A percentile compares a stretch with the other conserved stretches of the same genome.
Evolutionary conservation across 1,140 invertebrate species (phyloP).

Genomic region (Caenorhabditis brenneri): DNA sequence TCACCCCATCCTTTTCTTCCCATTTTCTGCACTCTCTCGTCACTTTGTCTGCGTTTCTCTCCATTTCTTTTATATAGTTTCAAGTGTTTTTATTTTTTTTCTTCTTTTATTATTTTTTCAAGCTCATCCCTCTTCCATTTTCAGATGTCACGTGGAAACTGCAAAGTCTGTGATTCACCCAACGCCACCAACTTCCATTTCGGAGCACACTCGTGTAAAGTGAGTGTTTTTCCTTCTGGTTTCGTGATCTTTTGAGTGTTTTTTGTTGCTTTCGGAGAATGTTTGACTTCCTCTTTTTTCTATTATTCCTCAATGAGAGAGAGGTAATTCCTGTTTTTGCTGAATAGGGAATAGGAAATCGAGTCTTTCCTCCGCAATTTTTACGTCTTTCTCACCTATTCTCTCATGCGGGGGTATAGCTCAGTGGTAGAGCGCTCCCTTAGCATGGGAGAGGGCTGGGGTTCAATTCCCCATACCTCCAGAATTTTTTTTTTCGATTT

Average conservation of each 20-base stretch:
- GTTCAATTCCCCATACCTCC: conserved; percentile 43
- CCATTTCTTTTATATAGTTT: background rate
- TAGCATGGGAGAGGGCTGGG: conserved; percentile 43
- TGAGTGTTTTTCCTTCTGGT: background rate
- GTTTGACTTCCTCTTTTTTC: too few relatives aligned
- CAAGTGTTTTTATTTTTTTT: background rate
- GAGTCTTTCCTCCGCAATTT: background rate
- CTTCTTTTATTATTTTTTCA: background rate
- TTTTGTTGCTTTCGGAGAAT: too few relatives aligned
- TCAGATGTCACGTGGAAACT: conserved; percentile 18
- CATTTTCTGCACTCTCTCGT: background rate
- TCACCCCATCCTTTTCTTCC: background rate
- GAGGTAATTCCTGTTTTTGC: too few relatives aligned
- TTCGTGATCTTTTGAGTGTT: too few relatives aligned
- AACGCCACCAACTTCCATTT: conserved; percentile 29
- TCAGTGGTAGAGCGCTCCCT: conserved; percentile 40
- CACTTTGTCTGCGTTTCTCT: background rate
- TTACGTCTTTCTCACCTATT: background rate
- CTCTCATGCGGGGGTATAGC: background rate
- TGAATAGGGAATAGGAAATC: background rate
- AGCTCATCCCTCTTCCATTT: too few relatives aligned
- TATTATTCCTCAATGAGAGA: too few relatives aligned
- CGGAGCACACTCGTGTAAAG: conserved; percentile 15
- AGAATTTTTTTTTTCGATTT: background rate
- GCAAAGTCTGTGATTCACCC: conserved; percentile 2